Evolutionary conservation across 2,888 invertebrate genomes (phyloP), one percentile per base, ranked within the genome.

Genomic region (Carpatolechia fugitivella): DNA sequence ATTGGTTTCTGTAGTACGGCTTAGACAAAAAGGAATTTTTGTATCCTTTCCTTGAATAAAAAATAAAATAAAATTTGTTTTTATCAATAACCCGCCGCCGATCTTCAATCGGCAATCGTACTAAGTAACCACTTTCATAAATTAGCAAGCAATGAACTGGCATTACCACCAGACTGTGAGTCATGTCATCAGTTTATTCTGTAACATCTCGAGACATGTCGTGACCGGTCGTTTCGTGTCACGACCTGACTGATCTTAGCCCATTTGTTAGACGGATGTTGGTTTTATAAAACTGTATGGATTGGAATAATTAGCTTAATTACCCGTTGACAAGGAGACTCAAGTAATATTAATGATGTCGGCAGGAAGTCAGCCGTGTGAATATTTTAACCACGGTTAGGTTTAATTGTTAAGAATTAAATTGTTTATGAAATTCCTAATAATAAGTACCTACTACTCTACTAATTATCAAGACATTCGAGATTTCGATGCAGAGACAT

Each of bases 151-250:
- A 76, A 78, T 78, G 76, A 74, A 72, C 68, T 64, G 65, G 70
- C 69, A 70, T 73, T 68, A 69, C 70, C 65, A 60, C 52, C 58
- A 60, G 62, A 60, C 58, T n/a, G 62, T 82, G 80, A 82, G 58
- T 85, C 87, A 83, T 76, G 58, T 85, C 87, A 83, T 76, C 64
- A 73, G 76, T 76, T 76, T 76, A 75, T 81, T 80, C 78, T 74
- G 77, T 77, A 77, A 82, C 79, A 76, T 76, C 70, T 67, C 70
- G 70, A 78, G 76, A 82, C 88, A 78, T 77, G 89, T 87, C 85
- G 80, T 82, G 89, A 89, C 89, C 76, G 71, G 89, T 86, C 77
- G 65, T 68, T 70, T 70, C 84, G 61, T 76, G 81, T 82, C 80
- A 66, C 78, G 85, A 87, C 86, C 85, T 86, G 84, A 83, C 77